A percentile compares a stretch with the other conserved stretches of the same genome.
Conservation (phyloP, 1,140 invertebrate genomes). For the Popillia japonica region DNA sequence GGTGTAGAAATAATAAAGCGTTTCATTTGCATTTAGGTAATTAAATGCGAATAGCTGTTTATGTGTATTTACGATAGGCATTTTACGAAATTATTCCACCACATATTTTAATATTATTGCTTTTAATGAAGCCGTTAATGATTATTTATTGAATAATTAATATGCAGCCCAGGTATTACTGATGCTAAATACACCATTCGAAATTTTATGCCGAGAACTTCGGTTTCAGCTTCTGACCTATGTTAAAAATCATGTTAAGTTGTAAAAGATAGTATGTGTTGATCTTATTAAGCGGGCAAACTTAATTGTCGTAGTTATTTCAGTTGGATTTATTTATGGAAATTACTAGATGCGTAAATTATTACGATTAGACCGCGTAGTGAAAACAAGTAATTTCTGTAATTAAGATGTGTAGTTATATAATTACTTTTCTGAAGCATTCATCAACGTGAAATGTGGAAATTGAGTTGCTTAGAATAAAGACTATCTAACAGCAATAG, state of each 20-base stretch:
- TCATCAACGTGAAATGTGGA: neutral
- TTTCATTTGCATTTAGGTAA: neutral
- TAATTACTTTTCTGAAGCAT: neutral
- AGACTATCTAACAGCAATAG: too few relatives aligned
- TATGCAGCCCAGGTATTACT: neutral
- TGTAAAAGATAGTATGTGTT: neutral
- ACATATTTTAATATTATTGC: slow-evolving; percentile 7
- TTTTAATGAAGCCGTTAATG: neutral
- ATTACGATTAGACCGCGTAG: neutral
- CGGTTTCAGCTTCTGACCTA: neutral
- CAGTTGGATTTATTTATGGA: neutral
- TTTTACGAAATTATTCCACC: neutral
- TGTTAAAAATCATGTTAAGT: neutral
- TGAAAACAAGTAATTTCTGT: neutral
- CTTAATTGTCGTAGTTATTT: neutral
- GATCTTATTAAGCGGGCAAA: neutral
- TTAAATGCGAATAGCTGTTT: slow-evolving; percentile 14
- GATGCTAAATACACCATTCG: neutral
- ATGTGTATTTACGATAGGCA: neutral
- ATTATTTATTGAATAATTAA: slow-evolving; percentile 14
- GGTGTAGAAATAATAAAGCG: neutral
- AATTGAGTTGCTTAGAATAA: neutral
- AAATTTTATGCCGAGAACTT: neutral
- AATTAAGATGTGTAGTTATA: neutral
- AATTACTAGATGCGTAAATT: neutral